Conservation (phyloP, 2,888 invertebrate genomes). For the Prosapia bicincta region DNA sequence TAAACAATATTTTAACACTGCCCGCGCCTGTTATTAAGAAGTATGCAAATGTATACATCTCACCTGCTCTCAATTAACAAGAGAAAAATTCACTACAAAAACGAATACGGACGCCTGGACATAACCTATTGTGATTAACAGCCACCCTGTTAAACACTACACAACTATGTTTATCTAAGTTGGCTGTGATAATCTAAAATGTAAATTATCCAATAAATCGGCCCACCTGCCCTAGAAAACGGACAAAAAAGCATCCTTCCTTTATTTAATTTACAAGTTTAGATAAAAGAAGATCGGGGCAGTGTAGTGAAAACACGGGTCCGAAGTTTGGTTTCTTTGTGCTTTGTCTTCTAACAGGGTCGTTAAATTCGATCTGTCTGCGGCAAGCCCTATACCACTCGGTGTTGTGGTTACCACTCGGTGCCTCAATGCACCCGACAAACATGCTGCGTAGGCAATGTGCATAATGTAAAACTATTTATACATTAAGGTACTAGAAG, state of each 20-base stretch:
- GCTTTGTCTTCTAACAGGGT: neutral
- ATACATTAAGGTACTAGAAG: too few relatives aligned
- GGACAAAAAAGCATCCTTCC: neutral
- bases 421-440: too few relatives aligned
- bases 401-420: too few relatives aligned
- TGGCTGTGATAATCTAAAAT: neutral
- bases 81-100: neutral
- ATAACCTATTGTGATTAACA: neutral
- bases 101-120: neutral
- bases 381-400: too few relatives aligned
- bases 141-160: neutral
- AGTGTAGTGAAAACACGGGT: neutral
- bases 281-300: neutral
- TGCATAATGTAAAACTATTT: too few relatives aligned
- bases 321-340: neutral
- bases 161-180: neutral
- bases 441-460: too few relatives aligned
- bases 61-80: neutral
- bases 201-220: neutral
- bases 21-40: neutral
- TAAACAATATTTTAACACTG: neutral
- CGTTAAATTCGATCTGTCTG: neutral
- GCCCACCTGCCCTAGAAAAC: neutral
- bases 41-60: neutral
- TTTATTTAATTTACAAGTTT: neutral